Conservation (phyloP, 2,113 vertebrate genomes). For the Hyperopisus bebe region DNA sequence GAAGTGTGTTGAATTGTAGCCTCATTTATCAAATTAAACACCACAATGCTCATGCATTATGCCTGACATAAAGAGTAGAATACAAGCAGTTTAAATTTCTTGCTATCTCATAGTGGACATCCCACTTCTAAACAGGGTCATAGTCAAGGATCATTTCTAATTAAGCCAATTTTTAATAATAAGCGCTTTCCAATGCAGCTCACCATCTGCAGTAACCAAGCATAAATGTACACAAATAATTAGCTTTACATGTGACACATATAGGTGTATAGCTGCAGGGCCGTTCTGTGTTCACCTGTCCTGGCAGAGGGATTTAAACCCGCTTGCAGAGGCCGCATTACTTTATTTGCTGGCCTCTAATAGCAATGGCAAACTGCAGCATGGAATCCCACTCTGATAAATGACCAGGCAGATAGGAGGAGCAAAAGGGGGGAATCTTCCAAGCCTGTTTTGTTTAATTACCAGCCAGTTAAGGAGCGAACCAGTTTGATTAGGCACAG, state of each 20-base stretch:
- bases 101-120: background rate
- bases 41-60: background rate
- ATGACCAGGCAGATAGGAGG: conserved; percentile 37
- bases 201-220: background rate
- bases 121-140: background rate
- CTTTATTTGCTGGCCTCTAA: background rate
- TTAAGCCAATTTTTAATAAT: background rate
- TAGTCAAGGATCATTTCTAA: background rate
- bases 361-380: conserved; percentile 28
- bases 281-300: background rate
- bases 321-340: background rate
- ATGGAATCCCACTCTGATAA: conserved; percentile 48
- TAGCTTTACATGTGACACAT: background rate
- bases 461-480: conserved; percentile 41
- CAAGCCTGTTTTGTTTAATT: conserved; percentile 54
- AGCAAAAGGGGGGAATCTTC: conserved; percentile 35
- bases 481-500: conserved; percentile 47
- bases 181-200: background rate
- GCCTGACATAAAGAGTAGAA: background rate
- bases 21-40: background rate
- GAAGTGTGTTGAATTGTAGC: background rate
- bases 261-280: background rate
- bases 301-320: background rate
- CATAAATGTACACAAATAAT: background rate
- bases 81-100: background rate